Conservation (phyloP, 64 coral and sea anemone genomes). For the Stylophora pistillata region DNA sequence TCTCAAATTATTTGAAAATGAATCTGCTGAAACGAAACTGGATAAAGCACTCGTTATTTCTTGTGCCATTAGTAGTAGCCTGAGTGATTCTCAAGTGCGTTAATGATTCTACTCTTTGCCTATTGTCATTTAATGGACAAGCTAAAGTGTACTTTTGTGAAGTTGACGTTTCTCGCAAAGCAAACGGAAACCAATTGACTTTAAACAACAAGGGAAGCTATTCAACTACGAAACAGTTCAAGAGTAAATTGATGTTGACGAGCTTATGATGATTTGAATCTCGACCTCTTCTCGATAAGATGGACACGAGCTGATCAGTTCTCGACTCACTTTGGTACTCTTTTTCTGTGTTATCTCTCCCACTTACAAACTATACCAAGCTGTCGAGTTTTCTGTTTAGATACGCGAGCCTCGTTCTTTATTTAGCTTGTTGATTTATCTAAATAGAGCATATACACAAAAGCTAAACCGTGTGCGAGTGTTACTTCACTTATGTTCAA, state of each 20-base stretch:
- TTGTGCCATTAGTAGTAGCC: neutral
- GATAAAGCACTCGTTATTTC: neutral
- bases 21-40: too few species aligned
- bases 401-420: neutral
- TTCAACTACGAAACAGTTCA: neutral
- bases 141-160: neutral
- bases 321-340: slow-evolving; percentile 1
- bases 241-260: slow-evolving; percentile 28
- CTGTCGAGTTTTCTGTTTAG: neutral
- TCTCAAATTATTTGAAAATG: too few species aligned
- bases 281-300: slow-evolving; percentile 5
- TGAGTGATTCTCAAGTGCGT: slow-evolving; percentile 26
- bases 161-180: neutral
- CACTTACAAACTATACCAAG: neutral
- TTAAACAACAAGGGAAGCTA: neutral
- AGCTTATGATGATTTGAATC: neutral
- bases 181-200: neutral
- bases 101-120: neutral
- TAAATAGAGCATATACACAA: slow-evolving; percentile 16
- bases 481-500: slow-evolving; percentile 24
- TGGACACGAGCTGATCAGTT: neutral
- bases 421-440: slow-evolving; percentile 27
- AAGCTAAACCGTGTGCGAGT: neutral
- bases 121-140: slow-evolving; percentile 15
- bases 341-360: neutral